phyloP scores from a whole-genome alignment of 2,113 vertebrate species.

The Xiphias gladius region DNA sequence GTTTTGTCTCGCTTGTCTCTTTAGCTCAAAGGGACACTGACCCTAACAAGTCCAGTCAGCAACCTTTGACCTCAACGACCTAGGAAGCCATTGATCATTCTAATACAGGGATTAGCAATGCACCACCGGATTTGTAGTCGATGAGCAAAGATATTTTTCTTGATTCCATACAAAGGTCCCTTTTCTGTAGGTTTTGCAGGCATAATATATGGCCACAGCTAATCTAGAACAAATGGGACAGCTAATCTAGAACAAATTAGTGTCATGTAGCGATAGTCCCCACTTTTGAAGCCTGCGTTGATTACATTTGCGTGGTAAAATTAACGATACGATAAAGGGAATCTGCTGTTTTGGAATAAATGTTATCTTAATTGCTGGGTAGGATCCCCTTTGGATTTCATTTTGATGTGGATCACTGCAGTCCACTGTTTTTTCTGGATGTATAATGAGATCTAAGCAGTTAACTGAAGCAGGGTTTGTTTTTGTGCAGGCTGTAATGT shows the following conservation, averaged over 20 bases:
- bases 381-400: constrained; percentile 49
- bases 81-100: constrained; percentile 53
- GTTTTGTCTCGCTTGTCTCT: constrained; percentile 73
- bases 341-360: constrained; percentile 57
- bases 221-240: constrained; percentile 19
- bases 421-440: constrained; percentile 41
- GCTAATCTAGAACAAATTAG: constrained; percentile 53
- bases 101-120: constrained; percentile 47
- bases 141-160: constrained; percentile 7
- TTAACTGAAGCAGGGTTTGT: constrained; percentile 48
- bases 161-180: background rate
- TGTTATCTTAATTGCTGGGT: constrained; percentile 69
- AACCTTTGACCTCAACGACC: constrained; percentile 62
- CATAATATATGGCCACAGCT: constrained; percentile 30
- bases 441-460: constrained; percentile 67
- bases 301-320: constrained; percentile 62
- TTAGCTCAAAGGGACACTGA: constrained; percentile 59
- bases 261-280: constrained; percentile 43
- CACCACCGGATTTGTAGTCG: constrained; percentile 66
- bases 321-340: constrained; percentile 56
- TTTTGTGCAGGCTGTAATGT: constrained; percentile 69
- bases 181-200: constrained; percentile 6
- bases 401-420: constrained; percentile 62
- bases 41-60: constrained; percentile 67
- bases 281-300: constrained; percentile 37